Conservation (phyloP, 2,113 vertebrate genomes). For the Lepisosteus osseus region DNA sequence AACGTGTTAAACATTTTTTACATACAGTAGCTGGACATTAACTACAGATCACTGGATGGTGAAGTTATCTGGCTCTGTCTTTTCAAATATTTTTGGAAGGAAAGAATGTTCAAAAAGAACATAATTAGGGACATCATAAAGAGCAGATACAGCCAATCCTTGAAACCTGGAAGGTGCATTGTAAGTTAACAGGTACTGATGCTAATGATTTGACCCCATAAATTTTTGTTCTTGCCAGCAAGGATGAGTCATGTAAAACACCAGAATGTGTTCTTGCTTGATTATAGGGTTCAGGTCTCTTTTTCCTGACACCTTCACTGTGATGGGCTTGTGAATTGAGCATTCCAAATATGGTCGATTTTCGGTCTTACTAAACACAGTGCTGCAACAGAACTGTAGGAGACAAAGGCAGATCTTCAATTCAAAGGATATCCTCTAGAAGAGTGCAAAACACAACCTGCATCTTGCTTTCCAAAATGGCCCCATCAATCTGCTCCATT, state of each 20-base stretch:
- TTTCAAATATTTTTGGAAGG: no score
- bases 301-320: constrained; percentile 12
- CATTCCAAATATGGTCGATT: constrained; percentile 22
- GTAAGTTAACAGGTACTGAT: background rate
- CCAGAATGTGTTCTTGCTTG: constrained; percentile 14
- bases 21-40: no score
- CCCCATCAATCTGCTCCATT: no score
- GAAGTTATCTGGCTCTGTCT: no score
- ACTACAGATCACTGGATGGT: no score
- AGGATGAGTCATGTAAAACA: constrained; percentile 25
- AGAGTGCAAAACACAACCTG: no score
- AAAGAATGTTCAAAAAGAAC: background rate
- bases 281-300: constrained; percentile 29
- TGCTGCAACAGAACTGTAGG: background rate
- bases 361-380: constrained; percentile 4
- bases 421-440: no score
- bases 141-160: no score
- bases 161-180: no score
- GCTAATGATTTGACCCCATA: background rate
- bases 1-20: no score
- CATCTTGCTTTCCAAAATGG: no score
- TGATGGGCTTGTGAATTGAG: constrained; percentile 25
- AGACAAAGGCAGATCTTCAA: background rate
- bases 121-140: background rate
- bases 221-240: constrained; percentile 1